Percentiles rank a stretch among this genome's conserved stretches.
phyloP scores from a whole-genome alignment of 1,140 invertebrate species.

The Agraylea sexmaculata region DNA sequence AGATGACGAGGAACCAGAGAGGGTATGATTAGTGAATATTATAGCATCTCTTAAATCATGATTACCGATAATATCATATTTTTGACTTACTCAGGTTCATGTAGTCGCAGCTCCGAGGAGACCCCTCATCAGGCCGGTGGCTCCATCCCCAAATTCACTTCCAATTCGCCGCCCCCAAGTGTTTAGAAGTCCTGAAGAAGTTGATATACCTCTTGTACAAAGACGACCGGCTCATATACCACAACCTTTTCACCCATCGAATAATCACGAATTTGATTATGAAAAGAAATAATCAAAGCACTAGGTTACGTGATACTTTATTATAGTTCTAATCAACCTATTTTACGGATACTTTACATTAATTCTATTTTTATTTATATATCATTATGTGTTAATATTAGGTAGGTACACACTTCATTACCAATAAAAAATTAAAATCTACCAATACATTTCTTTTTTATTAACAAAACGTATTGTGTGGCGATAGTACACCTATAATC shows the following conservation, averaged over 20 bases:
- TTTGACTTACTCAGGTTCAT: constrained; percentile 23
- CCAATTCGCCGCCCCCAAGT: constrained; percentile 46
- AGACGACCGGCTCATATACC: constrained; percentile 45
- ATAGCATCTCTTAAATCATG: constrained; percentile 3
- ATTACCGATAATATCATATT: constrained; percentile 6
- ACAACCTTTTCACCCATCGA: constrained; percentile 27
- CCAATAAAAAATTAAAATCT: no score
- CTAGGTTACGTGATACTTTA: no score
- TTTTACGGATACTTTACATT: no score
- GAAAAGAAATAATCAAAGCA: constrained; percentile 22
- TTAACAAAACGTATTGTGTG: no score
- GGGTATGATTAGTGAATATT: constrained; percentile 4
- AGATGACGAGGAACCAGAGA: constrained; percentile 32
- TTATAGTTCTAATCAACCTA: neutral
- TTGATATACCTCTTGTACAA: constrained; percentile 72
- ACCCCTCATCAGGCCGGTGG: constrained; percentile 14
- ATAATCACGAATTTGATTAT: constrained; percentile 30
- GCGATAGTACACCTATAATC: no score
- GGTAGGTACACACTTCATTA: no score
- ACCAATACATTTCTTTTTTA: no score
- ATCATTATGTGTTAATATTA: no score
- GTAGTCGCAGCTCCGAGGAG: constrained; percentile 29
- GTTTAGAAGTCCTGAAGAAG: constrained; percentile 71
- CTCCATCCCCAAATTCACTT: constrained; percentile 27
- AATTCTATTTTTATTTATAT: no score